Base-by-base conservation (phyloP, 2,797 vertebrate genomes). In the Phyllotis vaccarum region DNA sequence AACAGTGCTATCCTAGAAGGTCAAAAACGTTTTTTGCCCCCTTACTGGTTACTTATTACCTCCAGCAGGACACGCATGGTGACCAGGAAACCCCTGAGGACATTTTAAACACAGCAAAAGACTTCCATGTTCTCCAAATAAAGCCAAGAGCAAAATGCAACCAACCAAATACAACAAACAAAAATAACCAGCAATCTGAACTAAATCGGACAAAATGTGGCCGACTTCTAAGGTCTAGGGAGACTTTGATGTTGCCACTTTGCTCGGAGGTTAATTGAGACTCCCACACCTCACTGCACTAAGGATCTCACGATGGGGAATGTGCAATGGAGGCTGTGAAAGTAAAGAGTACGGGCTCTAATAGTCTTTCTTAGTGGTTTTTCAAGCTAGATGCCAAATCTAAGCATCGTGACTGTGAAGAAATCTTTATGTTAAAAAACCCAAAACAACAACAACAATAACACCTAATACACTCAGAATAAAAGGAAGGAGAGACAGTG, bases 61-160 rank as follows among this genome's bases (percentile, higher is more conserved):
- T 83, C n/a, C 12, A 80, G 56, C 13, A 40, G 6, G 1, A 68
- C 89, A 91, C 10, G 79, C 19, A 2, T 0, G 1, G 58, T 40
- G 75, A 74, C 72, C 34, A 94, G 89, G 90, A 92, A 90, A 95
- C 66, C 89, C 89, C 76, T 70, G 86, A 78, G 52, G 9, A 11
- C 40, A 82, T 40, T 83, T 94, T 6, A 86, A 93, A 85, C 40
- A 31, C 72, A 94, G 79, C 37, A 96, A 79, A 88, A 91, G 49
- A 66, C 21, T 91, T 66, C 24, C 75, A 34, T 7, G 24, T 27
- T 22, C 5, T 79, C 78, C n/a, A 62, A 31, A 93, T 72, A 76
- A 89, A 86, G 86, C 2, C 64, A 19, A 74, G 86, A 60, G 29
- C 43, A 0, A 80, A 54, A 58, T 60, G 27, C 29, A 74, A 74